Conservation (phyloP, 2,113 vertebrate species). For the Gymnogyps californianus region DNA sequence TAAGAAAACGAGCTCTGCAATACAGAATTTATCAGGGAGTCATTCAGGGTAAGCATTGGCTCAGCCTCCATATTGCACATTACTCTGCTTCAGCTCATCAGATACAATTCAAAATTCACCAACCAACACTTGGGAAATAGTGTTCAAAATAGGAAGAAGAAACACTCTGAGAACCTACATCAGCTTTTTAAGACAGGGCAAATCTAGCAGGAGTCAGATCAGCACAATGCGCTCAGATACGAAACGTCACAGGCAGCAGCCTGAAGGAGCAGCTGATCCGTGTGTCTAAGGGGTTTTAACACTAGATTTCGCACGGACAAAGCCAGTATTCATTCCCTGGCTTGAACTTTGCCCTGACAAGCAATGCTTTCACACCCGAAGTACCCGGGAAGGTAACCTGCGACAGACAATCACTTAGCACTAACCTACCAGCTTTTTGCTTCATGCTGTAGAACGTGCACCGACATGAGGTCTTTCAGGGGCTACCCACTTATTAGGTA, state of each 20-base stretch:
- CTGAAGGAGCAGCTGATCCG: not conserved
- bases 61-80: not conserved
- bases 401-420: not conserved
- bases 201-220: not conserved
- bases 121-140: not conserved
- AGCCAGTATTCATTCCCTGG: not conserved
- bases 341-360: not conserved
- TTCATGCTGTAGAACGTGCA: too few species aligned
- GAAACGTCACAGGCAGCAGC: not conserved
- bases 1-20: not conserved
- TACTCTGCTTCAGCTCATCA: not conserved
- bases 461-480: not conserved
- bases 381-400: not conserved
- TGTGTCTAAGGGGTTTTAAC: not conserved
- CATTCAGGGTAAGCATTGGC: not conserved
- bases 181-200: rapidly evolving
- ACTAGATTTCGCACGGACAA: not conserved
- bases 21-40: not conserved
- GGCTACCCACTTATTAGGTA: too few species aligned
- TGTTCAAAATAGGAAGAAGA: not conserved
- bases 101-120: not conserved
- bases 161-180: rapidly evolving
- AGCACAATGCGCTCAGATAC: rapidly evolving
- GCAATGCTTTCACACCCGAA: too few species aligned
- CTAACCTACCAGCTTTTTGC: not conserved